Evolutionary conservation across 2,797 vertebrate genomes (phyloP).

Genomic region (Hippocampus kuda): DNA sequence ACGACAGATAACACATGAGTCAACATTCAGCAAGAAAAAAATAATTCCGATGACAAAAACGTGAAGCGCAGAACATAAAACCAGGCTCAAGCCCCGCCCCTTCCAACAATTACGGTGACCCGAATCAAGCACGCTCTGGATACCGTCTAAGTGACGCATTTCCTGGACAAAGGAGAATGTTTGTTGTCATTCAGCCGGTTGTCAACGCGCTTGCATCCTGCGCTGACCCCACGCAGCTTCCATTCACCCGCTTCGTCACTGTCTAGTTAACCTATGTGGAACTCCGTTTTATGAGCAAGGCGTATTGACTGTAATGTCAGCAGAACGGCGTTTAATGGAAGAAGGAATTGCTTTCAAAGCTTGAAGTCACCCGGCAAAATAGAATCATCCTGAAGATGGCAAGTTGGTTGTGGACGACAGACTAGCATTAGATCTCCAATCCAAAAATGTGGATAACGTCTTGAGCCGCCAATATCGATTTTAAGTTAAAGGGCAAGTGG

Average conservation of each 20-base stretch:
- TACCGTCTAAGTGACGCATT: slow-evolving; percentile 55
- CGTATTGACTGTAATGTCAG: neutral
- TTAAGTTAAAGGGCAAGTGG: slow-evolving; percentile 45
- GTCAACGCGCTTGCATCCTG: slow-evolving; percentile 13
- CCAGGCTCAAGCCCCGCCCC: slow-evolving; percentile 24
- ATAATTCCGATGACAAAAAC: neutral
- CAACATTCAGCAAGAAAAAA: too few species aligned
- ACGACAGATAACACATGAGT: too few species aligned
- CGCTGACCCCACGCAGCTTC: neutral
- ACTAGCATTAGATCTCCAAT: slow-evolving; percentile 18
- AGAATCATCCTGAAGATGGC: slow-evolving; percentile 19
- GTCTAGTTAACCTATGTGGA: too few species aligned
- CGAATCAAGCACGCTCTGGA: slow-evolving; percentile 32
- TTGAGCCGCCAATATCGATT: slow-evolving; percentile 12
- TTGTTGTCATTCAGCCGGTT: slow-evolving; percentile 53
- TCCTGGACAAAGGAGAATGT: slow-evolving; percentile 52
- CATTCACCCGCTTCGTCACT: neutral
- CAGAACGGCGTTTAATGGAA: slow-evolving; percentile 1
- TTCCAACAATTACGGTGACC: fast-evolving
- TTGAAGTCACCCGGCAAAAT: slow-evolving; percentile 32
- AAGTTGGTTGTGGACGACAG: slow-evolving; percentile 34
- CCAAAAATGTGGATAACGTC: slow-evolving; percentile 24
- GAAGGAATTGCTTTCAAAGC: slow-evolving; percentile 13
- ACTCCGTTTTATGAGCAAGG: neutral
- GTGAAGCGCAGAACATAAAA: neutral